A percentile compares a stretch with the other conserved stretches of the same genome.
These are phyloP conservation scores for Spialia ferax DNA, from an alignment of 2,888 invertebrate species.

Conservation along the genomic window DNA sequence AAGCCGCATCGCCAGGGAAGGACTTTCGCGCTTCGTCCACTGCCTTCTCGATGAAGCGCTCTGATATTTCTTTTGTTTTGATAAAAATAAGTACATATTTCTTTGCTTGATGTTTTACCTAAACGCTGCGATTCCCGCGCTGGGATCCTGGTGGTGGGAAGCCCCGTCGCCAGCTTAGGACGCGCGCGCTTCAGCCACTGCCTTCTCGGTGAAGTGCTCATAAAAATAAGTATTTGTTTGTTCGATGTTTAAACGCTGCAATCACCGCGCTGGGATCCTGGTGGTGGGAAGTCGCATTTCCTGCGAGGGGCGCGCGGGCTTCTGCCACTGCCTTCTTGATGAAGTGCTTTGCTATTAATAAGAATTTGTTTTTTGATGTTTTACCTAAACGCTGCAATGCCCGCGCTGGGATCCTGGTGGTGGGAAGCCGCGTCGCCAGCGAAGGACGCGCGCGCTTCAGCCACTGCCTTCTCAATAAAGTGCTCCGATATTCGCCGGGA, in stretches of 20 bases:
- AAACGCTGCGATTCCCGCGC: conserved; percentile 91
- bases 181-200: conserved; percentile 95
- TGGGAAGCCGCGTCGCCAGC: conserved; percentile 88
- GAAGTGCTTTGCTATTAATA: conserved; percentile 97
- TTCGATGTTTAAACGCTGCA: conserved; percentile 88
- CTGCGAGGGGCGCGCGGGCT: conserved; percentile 95
- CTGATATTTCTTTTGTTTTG: no score
- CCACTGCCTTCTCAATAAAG: conserved; percentile 97
- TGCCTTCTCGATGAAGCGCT: conserved; percentile 97
- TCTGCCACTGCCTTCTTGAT: conserved; percentile 97
- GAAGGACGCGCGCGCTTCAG: conserved; percentile 96
- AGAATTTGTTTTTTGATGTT: no score
- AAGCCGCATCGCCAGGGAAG: conserved; percentile 89
- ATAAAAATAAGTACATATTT: no score
- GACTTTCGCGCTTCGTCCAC: conserved; percentile 96
- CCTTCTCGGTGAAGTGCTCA: conserved; percentile 98
- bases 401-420: conserved; percentile 89
- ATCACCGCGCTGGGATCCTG: conserved; percentile 90
- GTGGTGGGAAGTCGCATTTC: conserved; percentile 87
- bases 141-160: conserved; percentile 88
- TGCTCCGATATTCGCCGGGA: conserved; percentile 96
- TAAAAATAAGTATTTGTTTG: no score
- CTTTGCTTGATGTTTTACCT: no score
- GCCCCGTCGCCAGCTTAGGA: conserved; percentile 91
- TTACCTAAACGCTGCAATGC: conserved; percentile 90